Evolutionary conservation across 2,888 invertebrate species (phyloP).

Genomic region (Hecatera dysodea): DNA sequence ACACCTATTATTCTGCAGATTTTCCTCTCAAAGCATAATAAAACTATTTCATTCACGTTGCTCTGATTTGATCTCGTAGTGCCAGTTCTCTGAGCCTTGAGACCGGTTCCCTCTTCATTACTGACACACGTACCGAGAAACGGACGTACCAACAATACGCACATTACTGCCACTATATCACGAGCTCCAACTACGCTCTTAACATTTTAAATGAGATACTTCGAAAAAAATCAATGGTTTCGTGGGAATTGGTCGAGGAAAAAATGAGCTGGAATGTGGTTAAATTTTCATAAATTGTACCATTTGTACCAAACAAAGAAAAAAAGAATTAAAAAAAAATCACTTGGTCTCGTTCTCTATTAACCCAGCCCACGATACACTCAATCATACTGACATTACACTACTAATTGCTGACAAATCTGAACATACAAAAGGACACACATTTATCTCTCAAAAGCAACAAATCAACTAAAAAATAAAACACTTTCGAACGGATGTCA

Average conservation of each 20-base stretch:
- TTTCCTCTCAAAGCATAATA: slow-evolving; percentile 34
- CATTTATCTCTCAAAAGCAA: slow-evolving; percentile 44
- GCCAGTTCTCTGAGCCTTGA: slow-evolving; percentile 69
- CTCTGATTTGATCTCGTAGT: slow-evolving; percentile 64
- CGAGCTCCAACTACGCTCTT: slow-evolving; percentile 47
- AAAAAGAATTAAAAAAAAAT: too few species aligned
- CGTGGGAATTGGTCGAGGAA: slow-evolving; percentile 29
- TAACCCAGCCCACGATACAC: slow-evolving; percentile 18
- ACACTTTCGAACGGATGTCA: slow-evolving; percentile 73
- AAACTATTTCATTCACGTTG: slow-evolving; percentile 57
- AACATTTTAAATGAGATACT: slow-evolving; percentile 56
- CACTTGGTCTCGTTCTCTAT: slow-evolving; percentile 21
- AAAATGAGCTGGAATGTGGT: slow-evolving; percentile 25
- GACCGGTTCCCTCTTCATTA: slow-evolving; percentile 85
- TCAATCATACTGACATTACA: slow-evolving; percentile 30
- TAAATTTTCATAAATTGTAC: not conserved
- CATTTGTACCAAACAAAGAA: slow-evolving; percentile 10
- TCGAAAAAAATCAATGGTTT: slow-evolving; percentile 51
- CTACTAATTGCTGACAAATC: slow-evolving; percentile 48
- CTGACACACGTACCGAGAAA: slow-evolving; percentile 64
- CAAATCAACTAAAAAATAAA: slow-evolving; percentile 59
- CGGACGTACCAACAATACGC: slow-evolving; percentile 56
- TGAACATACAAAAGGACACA: slow-evolving; percentile 30
- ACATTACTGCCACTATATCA: slow-evolving; percentile 52
- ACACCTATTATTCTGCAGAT: slow-evolving; percentile 11